These are phyloP conservation scores for Turritopsis dohrnii DNA, from an alignment of 30 jellyfish, hydroid and myxozoan genomes.

Conservation along the genomic window DNA sequence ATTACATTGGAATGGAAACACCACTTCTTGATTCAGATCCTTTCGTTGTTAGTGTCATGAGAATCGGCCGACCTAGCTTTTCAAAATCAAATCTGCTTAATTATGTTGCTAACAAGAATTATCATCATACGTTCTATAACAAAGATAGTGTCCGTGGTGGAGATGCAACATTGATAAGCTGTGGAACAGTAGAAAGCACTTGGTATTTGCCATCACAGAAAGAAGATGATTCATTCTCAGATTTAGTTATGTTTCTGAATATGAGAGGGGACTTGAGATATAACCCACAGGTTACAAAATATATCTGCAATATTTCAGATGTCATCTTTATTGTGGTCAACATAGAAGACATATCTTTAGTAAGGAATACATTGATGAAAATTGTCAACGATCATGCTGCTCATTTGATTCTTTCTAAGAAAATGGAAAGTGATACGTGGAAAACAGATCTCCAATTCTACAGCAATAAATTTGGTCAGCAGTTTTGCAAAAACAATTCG, in stretches of 20 bases:
- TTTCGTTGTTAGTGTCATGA: background rate
- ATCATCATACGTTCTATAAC: background rate
- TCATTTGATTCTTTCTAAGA: background rate
- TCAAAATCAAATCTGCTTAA: background rate
- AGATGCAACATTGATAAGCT: background rate
- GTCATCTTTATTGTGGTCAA: slow-evolving; percentile 4
- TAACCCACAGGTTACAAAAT: background rate
- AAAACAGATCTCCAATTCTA: background rate
- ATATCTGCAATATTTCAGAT: background rate
- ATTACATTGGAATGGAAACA: background rate
- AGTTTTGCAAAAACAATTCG: background rate
- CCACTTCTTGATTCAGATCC: background rate
- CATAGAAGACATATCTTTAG: background rate
- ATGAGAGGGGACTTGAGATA: background rate
- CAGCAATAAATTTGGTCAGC: background rate
- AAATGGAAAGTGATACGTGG: background rate
- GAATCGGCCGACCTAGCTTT: background rate
- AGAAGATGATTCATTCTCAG: background rate
- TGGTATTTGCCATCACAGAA: slow-evolving; percentile 1
- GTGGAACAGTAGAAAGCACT: slow-evolving; percentile 11
- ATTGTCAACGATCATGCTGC: background rate
- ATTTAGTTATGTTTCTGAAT: slow-evolving; percentile 1
- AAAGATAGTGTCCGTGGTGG: background rate
- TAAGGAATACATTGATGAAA: background rate
- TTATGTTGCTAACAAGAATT: background rate